These are phyloP conservation scores for Neria commutata DNA, from an alignment of 2,888 invertebrate species.

Conservation along the genomic window DNA sequence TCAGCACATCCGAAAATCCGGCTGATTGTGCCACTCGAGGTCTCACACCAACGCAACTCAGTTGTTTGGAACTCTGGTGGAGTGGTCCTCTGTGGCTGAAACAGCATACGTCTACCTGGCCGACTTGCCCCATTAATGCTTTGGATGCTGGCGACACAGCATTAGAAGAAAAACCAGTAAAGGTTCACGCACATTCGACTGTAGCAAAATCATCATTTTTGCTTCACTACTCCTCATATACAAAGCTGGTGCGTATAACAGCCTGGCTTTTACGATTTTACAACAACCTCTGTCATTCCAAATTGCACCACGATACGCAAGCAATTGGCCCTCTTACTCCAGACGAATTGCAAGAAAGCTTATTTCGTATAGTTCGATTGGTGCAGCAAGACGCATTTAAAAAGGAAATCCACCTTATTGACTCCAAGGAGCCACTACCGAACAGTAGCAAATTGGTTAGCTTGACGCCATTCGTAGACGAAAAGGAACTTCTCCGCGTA, in stretches of 20 bases:
- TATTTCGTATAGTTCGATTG: neutral
- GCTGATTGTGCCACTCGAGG: constrained; percentile 16
- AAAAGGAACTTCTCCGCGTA: neutral
- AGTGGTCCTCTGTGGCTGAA: too few relatives aligned
- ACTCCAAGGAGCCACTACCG: neutral
- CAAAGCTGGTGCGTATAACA: too few relatives aligned
- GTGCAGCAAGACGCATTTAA: neutral
- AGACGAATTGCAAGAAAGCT: neutral
- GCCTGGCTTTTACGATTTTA: too few relatives aligned
- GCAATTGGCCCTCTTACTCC: neutral
- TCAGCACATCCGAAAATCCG: constrained; percentile 10
- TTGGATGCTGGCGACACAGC: neutral
- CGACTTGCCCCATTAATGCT: neutral
- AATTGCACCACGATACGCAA: too few relatives aligned
- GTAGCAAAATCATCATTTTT: neutral
- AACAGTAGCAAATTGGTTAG: neutral
- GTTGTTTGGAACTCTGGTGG: neutral
- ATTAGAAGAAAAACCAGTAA: neutral
- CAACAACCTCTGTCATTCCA: neutral
- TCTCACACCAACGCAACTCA: neutral
- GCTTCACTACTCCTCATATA: neutral
- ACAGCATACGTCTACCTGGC: neutral
- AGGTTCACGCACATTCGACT: neutral
- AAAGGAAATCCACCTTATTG: neutral
- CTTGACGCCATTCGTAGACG: neutral